Conservation (phyloP, 2,888 invertebrate genomes). For the Himalopsyche kuldschensis region DNA sequence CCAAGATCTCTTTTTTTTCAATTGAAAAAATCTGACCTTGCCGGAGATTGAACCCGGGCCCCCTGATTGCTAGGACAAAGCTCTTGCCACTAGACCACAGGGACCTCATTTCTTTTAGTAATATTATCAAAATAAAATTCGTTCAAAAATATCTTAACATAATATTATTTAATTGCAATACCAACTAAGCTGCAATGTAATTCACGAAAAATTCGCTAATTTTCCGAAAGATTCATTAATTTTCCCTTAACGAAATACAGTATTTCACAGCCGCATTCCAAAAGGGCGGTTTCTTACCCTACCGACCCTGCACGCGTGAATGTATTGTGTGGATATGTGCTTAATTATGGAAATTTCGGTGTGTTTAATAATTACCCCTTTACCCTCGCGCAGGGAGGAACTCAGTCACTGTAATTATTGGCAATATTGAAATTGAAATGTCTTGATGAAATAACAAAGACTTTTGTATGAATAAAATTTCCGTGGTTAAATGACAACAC, state of each 20-base stretch:
- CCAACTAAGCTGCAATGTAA: background rate
- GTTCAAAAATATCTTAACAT: too few relatives aligned
- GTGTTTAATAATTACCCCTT: background rate
- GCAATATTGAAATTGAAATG: background rate
- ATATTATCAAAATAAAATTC: too few relatives aligned
- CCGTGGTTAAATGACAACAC: too few relatives aligned
- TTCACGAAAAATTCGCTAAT: background rate
- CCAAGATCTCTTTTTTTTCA: too few relatives aligned
- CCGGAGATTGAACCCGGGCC: too few relatives aligned
- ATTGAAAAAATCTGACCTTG: too few relatives aligned
- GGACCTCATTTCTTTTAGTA: too few relatives aligned
- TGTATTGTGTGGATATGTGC: background rate
- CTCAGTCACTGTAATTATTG: background rate
- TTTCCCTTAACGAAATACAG: background rate
- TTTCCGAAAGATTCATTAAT: background rate
- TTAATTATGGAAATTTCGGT: background rate
- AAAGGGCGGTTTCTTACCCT: background rate
- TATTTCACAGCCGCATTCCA: background rate
- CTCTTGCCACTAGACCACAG: too few relatives aligned
- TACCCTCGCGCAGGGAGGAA: background rate
- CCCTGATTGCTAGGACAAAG: too few relatives aligned
- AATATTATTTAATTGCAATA: background rate
- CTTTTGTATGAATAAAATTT: too few relatives aligned
- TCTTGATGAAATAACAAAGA: background rate
- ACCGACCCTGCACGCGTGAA: background rate